Conservation (phyloP, 2,113 vertebrate species). For the Varanus komodoensis region DNA sequence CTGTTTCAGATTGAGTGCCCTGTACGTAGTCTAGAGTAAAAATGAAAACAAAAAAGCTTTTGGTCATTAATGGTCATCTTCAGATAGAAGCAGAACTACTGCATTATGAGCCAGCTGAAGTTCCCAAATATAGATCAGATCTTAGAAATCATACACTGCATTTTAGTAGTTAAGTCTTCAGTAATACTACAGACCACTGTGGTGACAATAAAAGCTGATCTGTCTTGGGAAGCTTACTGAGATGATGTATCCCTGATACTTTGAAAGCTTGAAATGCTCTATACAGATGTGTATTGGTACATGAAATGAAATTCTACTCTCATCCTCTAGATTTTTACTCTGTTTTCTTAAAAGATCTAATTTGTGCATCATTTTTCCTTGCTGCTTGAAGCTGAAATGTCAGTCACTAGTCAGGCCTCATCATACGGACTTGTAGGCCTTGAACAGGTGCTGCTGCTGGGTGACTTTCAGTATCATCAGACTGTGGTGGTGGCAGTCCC, state of each 20-base stretch:
- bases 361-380: slow-evolving; percentile 17
- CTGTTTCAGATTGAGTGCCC: no score
- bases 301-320: not conserved
- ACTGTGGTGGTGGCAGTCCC: not conserved
- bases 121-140: not conserved
- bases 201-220: not conserved
- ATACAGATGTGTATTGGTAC: not conserved
- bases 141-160: not conserved
- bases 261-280: not conserved
- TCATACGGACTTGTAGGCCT: no score
- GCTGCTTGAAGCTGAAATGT: not conserved
- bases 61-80: not conserved
- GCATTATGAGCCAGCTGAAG: not conserved
- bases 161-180: not conserved
- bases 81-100: not conserved
- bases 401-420: not conserved
- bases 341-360: not conserved
- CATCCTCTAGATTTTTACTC: not conserved
- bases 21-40: no score
- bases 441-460: not conserved
- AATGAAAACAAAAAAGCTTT: no score
- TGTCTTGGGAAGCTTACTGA: not conserved
- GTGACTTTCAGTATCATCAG: not conserved
- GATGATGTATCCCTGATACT: not conserved
- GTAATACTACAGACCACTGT: no score